Evolutionary conservation across 2,797 vertebrate species (phyloP).

Genomic region (Spinibarbus caldwelli): DNA sequence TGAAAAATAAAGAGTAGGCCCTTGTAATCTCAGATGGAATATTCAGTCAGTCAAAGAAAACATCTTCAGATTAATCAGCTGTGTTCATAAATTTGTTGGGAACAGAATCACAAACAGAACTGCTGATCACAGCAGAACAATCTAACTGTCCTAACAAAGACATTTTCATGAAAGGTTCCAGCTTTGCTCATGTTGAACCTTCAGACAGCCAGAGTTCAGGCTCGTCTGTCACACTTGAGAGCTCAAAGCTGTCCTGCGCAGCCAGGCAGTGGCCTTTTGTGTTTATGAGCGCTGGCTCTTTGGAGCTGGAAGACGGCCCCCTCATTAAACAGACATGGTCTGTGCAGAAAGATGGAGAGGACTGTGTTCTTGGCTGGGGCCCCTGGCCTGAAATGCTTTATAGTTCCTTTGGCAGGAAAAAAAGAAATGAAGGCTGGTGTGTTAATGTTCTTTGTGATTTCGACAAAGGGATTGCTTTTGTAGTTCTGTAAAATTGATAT

Average conservation of each 20-base stretch:
- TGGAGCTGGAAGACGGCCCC: constrained; percentile 48
- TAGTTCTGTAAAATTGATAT: neutral
- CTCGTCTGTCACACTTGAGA: constrained; percentile 44
- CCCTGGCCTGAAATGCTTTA: constrained; percentile 24
- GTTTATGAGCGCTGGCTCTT: constrained; percentile 46
- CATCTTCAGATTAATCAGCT: neutral
- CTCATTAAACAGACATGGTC: constrained; percentile 52
- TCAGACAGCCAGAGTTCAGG: constrained; percentile 4
- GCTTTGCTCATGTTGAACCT: constrained; percentile 10
- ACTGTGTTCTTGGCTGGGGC: constrained; percentile 37
- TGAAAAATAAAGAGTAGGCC: neutral
- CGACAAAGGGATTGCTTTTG: constrained; percentile 1
- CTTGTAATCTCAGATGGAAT: neutral
- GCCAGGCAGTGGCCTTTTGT: constrained; percentile 44
- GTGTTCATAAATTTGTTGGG: neutral
- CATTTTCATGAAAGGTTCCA: constrained; percentile 25
- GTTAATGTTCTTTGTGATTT: constrained; percentile 37
- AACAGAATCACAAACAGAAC: neutral
- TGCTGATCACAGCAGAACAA: constrained; percentile 18
- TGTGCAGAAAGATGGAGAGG: constrained; percentile 35
- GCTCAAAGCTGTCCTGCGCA: constrained; percentile 40
- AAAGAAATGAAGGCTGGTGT: constrained; percentile 20
- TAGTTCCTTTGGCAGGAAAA: constrained; percentile 32
- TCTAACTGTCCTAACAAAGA: constrained; percentile 34
- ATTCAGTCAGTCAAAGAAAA: neutral